Evolutionary conservation across 2,113 vertebrate species (phyloP).

Genomic region (Ibidorhyncha struthersii): DNA sequence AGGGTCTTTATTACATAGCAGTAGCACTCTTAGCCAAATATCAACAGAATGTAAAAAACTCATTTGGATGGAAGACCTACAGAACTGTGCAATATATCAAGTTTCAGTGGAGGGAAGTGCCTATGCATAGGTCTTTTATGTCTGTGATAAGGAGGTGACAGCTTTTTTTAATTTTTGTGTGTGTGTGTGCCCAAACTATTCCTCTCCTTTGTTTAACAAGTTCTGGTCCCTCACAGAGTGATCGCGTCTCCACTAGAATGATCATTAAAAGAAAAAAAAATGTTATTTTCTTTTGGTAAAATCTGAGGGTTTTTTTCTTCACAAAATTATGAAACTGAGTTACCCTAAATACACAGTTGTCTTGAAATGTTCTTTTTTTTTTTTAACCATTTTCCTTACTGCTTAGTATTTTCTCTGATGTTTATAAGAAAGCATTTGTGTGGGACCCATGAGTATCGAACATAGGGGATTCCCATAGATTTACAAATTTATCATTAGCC

Average conservation of each 20-base stretch:
- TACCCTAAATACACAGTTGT: not conserved
- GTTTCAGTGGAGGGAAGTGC: not conserved
- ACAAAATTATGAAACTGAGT: not conserved
- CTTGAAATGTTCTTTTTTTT: not conserved
- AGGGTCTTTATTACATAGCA: not conserved
- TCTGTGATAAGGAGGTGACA: not conserved
- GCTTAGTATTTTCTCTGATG: not conserved
- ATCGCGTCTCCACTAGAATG: not conserved
- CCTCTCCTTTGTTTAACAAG: not conserved
- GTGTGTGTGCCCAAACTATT: not conserved
- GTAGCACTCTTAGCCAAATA: not conserved
- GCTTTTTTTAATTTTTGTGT: not conserved
- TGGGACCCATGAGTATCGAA: not conserved
- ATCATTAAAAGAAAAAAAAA: not conserved
- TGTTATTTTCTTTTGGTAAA: not conserved
- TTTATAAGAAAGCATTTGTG: not conserved
- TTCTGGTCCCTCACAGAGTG: not conserved
- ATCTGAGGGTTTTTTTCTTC: not conserved
- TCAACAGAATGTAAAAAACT: not conserved
- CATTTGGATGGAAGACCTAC: accelerated
- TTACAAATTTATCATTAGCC: not conserved
- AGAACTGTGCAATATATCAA: not conserved
- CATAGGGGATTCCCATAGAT: not conserved
- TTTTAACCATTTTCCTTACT: not conserved
- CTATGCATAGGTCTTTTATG: not conserved